Evolutionary conservation across 2,888 invertebrate genomes (phyloP).

Genomic region (Drosophila pegasa): DNA sequence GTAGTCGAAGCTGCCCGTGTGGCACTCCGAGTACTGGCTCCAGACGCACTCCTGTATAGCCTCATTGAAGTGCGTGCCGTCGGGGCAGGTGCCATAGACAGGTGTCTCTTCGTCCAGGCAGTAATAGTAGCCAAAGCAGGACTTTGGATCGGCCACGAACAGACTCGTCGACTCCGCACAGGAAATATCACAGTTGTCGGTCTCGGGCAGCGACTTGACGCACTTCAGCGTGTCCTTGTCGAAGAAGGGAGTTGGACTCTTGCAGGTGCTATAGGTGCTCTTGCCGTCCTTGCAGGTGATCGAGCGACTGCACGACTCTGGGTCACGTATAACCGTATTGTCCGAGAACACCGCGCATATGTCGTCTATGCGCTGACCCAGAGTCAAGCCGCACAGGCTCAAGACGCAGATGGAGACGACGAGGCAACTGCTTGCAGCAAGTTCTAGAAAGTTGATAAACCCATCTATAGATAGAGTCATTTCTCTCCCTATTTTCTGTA

Average conservation of each 20-base stretch:
- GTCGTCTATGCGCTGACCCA: slow-evolving; percentile 47
- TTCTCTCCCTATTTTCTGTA: not conserved
- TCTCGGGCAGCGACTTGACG: slow-evolving; percentile 23
- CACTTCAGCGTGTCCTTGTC: slow-evolving; percentile 57
- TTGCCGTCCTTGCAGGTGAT: slow-evolving; percentile 67
- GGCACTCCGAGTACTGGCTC: slow-evolving; percentile 47
- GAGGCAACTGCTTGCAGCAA: slow-evolving; percentile 21
- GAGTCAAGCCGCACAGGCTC: not conserved
- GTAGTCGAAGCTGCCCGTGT: slow-evolving; percentile 55
- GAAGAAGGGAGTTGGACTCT: slow-evolving; percentile 56
- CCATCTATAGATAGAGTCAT: not conserved
- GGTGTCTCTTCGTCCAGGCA: slow-evolving; percentile 49
- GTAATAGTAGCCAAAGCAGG: slow-evolving; percentile 72
- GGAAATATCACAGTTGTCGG: slow-evolving; percentile 44
- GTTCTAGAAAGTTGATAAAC: not conserved
- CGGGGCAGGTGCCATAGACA: slow-evolving; percentile 53
- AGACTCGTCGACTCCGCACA: slow-evolving; percentile 37
- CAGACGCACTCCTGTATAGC: slow-evolving; percentile 58
- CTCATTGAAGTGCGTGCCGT: slow-evolving; percentile 58
- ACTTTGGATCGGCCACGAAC: slow-evolving; percentile 60
- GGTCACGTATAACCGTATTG: slow-evolving; percentile 73
- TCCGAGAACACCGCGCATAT: slow-evolving; percentile 73
- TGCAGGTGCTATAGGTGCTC: slow-evolving; percentile 54
- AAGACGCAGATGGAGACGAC: slow-evolving; percentile 2
- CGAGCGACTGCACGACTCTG: slow-evolving; percentile 73